These are phyloP conservation scores for Micronycteris hirsuta DNA, from an alignment of 2,113 vertebrate genomes.

Conservation along the genomic window DNA sequence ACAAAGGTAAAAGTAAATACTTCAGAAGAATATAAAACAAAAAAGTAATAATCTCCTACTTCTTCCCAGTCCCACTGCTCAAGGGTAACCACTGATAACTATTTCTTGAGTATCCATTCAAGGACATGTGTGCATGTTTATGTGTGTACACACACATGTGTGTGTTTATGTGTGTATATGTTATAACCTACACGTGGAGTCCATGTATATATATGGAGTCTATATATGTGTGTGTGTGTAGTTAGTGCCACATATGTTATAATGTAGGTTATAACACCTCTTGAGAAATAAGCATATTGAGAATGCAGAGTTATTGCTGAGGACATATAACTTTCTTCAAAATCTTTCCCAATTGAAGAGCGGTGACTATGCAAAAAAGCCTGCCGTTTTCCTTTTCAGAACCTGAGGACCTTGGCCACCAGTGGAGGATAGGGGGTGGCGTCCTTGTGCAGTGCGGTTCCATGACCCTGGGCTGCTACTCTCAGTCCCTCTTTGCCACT, in stretches of 20 bases:
- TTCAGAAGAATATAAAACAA: conserved; percentile 15
- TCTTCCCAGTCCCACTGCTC: neutral
- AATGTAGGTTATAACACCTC: neutral
- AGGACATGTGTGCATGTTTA: neutral
- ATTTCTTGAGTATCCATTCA: neutral
- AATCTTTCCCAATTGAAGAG: neutral
- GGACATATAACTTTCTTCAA: neutral
- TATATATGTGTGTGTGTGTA: neutral
- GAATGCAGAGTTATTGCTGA: neutral
- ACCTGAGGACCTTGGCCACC: neutral
- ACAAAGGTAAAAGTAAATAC: neutral
- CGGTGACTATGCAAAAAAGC: neutral
- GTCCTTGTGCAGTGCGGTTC: neutral
- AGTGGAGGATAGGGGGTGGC: neutral
- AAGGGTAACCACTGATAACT: neutral
- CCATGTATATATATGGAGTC: too few relatives aligned
- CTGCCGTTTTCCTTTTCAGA: neutral
- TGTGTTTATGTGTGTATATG: neutral
- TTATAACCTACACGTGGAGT: too few relatives aligned
- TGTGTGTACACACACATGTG: too few relatives aligned
- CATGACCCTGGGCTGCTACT: neutral
- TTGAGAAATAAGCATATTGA: conserved; percentile 8
- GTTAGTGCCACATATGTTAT: neutral
- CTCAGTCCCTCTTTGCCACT: neutral
- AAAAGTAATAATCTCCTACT: neutral